Percentiles rank a stretch among this genome's conserved stretches.
Evolutionary conservation across 2,888 invertebrate genomes (phyloP).

Genomic region (Zeuzera pyrina): DNA sequence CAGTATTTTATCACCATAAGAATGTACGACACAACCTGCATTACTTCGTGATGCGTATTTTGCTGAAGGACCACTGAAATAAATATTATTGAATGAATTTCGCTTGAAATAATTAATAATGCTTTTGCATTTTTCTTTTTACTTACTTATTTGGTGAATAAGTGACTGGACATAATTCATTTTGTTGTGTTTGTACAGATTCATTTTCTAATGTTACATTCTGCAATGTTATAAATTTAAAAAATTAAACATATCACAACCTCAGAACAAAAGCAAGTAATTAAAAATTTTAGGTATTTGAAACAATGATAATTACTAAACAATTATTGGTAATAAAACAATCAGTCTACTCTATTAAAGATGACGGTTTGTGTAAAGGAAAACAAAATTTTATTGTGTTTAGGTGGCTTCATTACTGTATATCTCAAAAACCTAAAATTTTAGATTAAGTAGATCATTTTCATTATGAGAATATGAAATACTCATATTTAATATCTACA

Average conservation of each 20-base stretch:
- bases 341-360: too few relatives aligned
- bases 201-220: slow-evolving; percentile 38
- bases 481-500: too few relatives aligned
- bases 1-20: slow-evolving; percentile 71
- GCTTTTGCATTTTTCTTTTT: too few relatives aligned
- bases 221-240: slow-evolving; percentile 27
- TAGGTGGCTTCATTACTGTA: too few relatives aligned
- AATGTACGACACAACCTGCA: slow-evolving; percentile 75
- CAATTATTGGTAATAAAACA: background rate
- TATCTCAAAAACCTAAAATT: too few relatives aligned
- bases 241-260: background rate
- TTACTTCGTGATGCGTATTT: slow-evolving; percentile 63
- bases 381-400: too few relatives aligned
- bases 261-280: background rate
- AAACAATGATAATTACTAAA: background rate
- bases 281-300: background rate
- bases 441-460: too few relatives aligned
- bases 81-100: background rate
- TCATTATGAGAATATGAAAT: too few relatives aligned
- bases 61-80: slow-evolving; percentile 46
- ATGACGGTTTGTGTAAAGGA: too few relatives aligned
- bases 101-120: too few relatives aligned
- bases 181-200: slow-evolving; percentile 21
- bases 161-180: slow-evolving; percentile 38
- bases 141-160: slow-evolving; percentile 50